These are phyloP conservation scores for Stenoptilia bipunctidactyla DNA, from an alignment of 2,888 invertebrate genomes.

Conservation along the genomic window DNA sequence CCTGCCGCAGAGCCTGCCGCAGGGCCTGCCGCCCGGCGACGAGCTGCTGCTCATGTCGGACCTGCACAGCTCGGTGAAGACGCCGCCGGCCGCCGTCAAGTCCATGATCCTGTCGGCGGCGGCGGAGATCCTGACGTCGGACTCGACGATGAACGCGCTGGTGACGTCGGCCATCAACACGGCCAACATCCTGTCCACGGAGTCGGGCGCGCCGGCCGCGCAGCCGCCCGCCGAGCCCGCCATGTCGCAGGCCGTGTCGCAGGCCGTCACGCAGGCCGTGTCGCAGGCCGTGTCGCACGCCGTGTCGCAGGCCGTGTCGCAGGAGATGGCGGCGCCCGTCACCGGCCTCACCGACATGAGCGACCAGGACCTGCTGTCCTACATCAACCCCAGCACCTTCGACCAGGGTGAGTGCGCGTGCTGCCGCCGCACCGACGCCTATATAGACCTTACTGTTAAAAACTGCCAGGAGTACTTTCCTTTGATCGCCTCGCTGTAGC, in stretches of 20 bases:
- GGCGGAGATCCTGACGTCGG: conserved; percentile 77
- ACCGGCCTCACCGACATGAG: conserved; percentile 87
- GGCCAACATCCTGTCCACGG: conserved; percentile 53
- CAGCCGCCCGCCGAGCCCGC: conserved; percentile 42
- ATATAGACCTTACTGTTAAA: conserved; percentile 44
- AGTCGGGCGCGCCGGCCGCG: conserved; percentile 28
- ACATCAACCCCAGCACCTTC: conserved; percentile 91
- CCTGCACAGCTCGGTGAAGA: conserved; percentile 52
- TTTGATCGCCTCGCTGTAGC: background rate
- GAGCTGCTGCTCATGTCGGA: conserved; percentile 53
- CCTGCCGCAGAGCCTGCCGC: conserved; percentile 49
- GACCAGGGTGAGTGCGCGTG: conserved; percentile 77
- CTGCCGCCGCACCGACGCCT: conserved; percentile 14
- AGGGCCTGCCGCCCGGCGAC: conserved; percentile 42
- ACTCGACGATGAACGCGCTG: conserved; percentile 69
- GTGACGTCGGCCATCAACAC: conserved; percentile 69
- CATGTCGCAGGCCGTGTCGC: conserved; percentile 65
- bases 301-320: conserved; percentile 58
- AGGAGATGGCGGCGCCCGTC: conserved; percentile 72
- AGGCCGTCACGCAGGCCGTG: conserved; percentile 60
- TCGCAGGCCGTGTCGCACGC: conserved; percentile 61
- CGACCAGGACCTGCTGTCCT: conserved; percentile 88
- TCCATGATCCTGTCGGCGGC: conserved; percentile 83
- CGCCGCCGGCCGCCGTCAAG: conserved; percentile 75
- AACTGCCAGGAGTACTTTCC: conserved; percentile 28